A percentile compares a stretch with the other conserved stretches of the same genome.
Evolutionary conservation across 2,888 invertebrate genomes (phyloP).

Genomic region (Strigamia maritima): DNA sequence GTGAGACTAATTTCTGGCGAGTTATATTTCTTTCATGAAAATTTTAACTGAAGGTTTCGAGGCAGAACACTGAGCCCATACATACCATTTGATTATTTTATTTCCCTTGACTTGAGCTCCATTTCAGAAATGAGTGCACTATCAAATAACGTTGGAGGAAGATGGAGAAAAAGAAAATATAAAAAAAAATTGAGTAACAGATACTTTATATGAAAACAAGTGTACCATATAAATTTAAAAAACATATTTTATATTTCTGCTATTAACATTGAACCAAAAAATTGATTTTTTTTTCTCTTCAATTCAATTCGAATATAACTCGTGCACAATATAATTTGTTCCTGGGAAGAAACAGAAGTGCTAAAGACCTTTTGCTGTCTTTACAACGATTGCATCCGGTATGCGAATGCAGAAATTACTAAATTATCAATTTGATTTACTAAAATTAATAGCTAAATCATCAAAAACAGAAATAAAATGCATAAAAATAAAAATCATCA

Average conservation of each 20-base stretch:
- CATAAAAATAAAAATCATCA: no score
- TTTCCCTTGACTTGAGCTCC: neutral
- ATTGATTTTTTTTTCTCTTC: no score
- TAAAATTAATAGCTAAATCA: no score
- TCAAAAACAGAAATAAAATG: no score
- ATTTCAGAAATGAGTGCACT: conserved; percentile 1
- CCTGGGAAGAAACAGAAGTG: no score
- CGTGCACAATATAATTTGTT: no score
- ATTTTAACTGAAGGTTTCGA: neutral
- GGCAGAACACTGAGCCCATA: neutral
- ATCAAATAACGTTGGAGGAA: neutral
- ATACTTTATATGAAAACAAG: neutral
- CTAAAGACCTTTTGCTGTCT: no score
- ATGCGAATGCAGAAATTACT: no score
- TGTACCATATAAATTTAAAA: neutral
- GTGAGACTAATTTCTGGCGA: neutral
- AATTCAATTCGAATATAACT: no score
- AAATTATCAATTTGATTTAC: no score
- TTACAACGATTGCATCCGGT: no score
- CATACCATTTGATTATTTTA: neutral
- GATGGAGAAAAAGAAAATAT: neutral
- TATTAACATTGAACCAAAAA: neutral
- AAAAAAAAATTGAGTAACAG: neutral
- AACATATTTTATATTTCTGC: neutral
- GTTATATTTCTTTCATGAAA: neutral